Evolutionary conservation across 2,888 invertebrate species (phyloP).

Genomic region (Germaria angustata): DNA sequence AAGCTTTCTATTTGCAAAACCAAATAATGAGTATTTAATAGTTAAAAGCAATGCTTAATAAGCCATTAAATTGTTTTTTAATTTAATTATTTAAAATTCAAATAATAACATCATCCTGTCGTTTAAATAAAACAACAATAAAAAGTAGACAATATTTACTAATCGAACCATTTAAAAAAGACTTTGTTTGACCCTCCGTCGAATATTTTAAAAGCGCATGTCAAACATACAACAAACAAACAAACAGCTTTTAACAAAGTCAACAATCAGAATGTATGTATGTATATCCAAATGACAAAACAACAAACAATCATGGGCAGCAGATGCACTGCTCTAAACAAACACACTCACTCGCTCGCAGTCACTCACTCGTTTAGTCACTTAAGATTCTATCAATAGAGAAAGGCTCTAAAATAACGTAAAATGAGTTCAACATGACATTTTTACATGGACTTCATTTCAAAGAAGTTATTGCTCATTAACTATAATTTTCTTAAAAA

Average conservation of each 20-base stretch:
- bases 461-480: slow-evolving; percentile 31
- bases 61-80: slow-evolving; percentile 18
- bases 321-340: neutral
- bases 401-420: neutral
- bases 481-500: slow-evolving; percentile 24
- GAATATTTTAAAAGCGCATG: neutral
- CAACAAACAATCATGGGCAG: neutral
- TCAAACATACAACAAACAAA: slow-evolving; percentile 6
- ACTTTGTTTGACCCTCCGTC: slow-evolving; percentile 20
- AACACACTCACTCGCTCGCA: slow-evolving; percentile 7
- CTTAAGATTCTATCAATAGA: neutral
- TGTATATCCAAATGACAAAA: neutral
- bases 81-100: slow-evolving; percentile 26
- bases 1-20: neutral
- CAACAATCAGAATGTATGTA: neutral
- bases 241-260: slow-evolving; percentile 33
- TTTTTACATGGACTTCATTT: neutral
- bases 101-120: slow-evolving; percentile 23
- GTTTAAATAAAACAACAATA: slow-evolving; percentile 1
- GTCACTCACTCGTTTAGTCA: slow-evolving; percentile 22
- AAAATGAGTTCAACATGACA: neutral
- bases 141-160: slow-evolving; percentile 19
- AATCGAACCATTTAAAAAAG: slow-evolving; percentile 4
- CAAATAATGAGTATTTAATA: neutral
- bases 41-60: neutral